A percentile compares a stretch with the other conserved stretches of the same genome.
Evolutionary conservation across 1,140 invertebrate species (phyloP).

Genomic region (Tribolium castaneum): DNA sequence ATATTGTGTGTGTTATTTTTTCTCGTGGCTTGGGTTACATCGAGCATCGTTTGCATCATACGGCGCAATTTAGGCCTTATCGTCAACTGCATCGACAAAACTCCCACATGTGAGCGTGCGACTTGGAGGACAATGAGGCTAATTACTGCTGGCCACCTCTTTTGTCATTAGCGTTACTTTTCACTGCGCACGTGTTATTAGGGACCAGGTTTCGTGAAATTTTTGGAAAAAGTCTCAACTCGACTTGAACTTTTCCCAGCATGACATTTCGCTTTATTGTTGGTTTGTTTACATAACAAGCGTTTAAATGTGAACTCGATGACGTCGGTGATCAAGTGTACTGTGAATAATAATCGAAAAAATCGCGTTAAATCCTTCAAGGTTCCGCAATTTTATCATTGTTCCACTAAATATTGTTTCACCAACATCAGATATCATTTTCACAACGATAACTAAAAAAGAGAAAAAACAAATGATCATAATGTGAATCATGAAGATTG

Average conservation of each 20-base stretch:
- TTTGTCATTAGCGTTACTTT: background rate
- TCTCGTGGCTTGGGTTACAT: background rate
- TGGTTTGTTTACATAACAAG: slow-evolving; percentile 16
- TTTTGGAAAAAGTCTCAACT: background rate
- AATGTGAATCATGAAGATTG: slow-evolving; percentile 26
- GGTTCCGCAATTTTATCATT: slow-evolving; percentile 23
- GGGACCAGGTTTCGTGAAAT: background rate
- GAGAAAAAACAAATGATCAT: slow-evolving; percentile 8
- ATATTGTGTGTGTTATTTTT: slow-evolving; percentile 23
- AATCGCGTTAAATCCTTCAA: slow-evolving; percentile 23
- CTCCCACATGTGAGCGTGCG: slow-evolving; percentile 33
- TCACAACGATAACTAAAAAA: slow-evolving; percentile 17
- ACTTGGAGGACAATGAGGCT: slow-evolving; percentile 19
- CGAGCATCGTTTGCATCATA: slow-evolving; percentile 7
- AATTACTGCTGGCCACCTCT: slow-evolving; percentile 22
- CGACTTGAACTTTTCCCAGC: background rate
- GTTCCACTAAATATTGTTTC: background rate
- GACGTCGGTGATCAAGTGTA: slow-evolving; percentile 2
- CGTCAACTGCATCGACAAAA: background rate
- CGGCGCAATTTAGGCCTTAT: slow-evolving; percentile 24
- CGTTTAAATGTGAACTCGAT: background rate
- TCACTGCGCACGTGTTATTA: background rate
- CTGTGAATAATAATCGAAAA: slow-evolving; percentile 21
- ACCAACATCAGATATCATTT: slow-evolving; percentile 14
- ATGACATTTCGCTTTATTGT: background rate